phyloP scores from a whole-genome alignment of 2,113 vertebrate genomes.

The Elephantulus edwardii region DNA sequence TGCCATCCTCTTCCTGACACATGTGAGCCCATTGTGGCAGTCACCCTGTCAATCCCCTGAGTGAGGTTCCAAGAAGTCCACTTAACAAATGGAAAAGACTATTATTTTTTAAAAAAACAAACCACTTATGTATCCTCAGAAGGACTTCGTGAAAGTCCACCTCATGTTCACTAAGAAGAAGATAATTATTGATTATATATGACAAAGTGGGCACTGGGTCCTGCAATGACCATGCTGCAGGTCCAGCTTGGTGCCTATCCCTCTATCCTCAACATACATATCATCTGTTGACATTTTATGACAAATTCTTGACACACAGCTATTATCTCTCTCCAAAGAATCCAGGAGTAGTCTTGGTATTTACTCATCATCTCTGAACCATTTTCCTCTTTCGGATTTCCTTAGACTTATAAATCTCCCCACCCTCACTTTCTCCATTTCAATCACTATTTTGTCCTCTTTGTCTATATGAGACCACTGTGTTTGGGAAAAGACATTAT shows the following conservation, averaged over 20 bases:
- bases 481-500: no score
- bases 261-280: not conserved
- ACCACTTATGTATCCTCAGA: not conserved
- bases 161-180: not conserved
- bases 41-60: no score
- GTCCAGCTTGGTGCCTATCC: not conserved
- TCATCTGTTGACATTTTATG: not conserved
- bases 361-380: not conserved
- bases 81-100: not conserved
- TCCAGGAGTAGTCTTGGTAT: not conserved
- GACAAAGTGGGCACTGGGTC: not conserved
- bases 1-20: no score
- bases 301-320: not conserved
- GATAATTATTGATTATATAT: not conserved
- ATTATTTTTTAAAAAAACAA: constrained; percentile 25
- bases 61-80: no score
- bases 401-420: not conserved
- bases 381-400: not conserved
- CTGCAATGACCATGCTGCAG: not conserved
- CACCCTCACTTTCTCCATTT: no score
- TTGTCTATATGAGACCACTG: no score
- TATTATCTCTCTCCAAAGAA: not conserved
- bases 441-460: no score
- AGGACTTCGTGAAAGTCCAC: not conserved
- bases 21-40: no score